Evolutionary conservation across 2,113 vertebrate genomes (phyloP).

Genomic region (Euleptes europaea): DNA sequence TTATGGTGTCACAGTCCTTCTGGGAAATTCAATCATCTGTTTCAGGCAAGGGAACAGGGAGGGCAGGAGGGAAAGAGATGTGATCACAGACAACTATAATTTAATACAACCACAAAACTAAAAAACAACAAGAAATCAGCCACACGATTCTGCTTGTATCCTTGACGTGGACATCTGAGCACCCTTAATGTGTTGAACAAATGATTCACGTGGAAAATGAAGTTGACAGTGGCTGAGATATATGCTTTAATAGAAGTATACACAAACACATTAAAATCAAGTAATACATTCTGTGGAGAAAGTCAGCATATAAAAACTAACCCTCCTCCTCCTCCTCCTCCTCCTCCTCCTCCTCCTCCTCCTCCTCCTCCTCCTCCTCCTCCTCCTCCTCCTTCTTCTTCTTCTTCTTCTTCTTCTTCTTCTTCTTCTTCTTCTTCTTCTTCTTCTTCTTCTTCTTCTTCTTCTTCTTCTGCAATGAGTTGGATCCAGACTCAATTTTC

Average conservation of each 20-base stretch:
- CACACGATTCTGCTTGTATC: background rate
- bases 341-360: too few species aligned
- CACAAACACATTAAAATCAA: too few species aligned
- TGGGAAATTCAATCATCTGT: constrained; percentile 34
- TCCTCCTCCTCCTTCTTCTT: too few species aligned
- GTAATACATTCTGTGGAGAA: too few species aligned
- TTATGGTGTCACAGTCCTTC: constrained; percentile 40
- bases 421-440: too few species aligned
- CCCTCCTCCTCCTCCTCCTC: too few species aligned
- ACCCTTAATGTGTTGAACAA: background rate
- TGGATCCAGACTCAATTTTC: too few species aligned
- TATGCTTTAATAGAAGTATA: background rate
- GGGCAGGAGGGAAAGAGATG: background rate
- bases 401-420: too few species aligned
- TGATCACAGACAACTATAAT: background rate
- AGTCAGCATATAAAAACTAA: too few species aligned
- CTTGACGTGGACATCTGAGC: background rate
- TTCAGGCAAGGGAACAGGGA: constrained; percentile 44
- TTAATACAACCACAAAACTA: background rate
- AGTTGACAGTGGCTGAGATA: background rate
- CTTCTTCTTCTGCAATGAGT: too few species aligned
- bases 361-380: too few species aligned
- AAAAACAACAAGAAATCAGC: constrained; percentile 3
- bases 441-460: too few species aligned
- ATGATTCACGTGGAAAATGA: background rate